Base-by-base conservation (phyloP, 2,113 vertebrate species). In the Silurus asotus region DNA sequence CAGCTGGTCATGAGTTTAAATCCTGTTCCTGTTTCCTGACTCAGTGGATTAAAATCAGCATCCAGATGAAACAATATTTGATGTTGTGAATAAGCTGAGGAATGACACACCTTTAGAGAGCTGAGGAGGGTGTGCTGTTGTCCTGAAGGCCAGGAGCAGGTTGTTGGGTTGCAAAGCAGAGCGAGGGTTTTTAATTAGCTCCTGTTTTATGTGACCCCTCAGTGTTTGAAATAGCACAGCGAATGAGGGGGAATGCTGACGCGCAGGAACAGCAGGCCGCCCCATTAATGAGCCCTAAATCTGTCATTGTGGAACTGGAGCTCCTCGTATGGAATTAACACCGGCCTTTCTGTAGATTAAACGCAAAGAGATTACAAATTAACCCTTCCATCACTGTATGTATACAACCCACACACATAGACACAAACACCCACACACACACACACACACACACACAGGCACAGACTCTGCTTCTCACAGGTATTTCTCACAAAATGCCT, bases 271-370 rank as follows among this genome's bases (percentile, higher is more conserved):
- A 84, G 88, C 93, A 93, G 90, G 86, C 92, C 92, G 92, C 94
- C 93, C 94, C 93, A 95, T 96, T 97, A 95, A 96, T 95, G 96
- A 93, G 93, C 93, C 95, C 85, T 97, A 98, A 97, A 97, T 97
- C 96, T 97, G 96, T 96, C 96, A 96, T 94, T 95, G 95, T 95
- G 91, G 92, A 37, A 91, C 90, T 91, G 91, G 93, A 94, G 94
- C 91, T 87, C 74, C 78, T 91, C 92, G 85, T 95, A 93, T 94
- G 93, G 94, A 96, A 96, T 96, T 95, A 96, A 94, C 94, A 92
- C 92, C 94, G 93, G 93, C 93, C 92, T 96, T 94, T 95, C 94
- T 94, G 92, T 92, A 93, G 94, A 95, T 94, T 93, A 96, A 96
- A 95, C 96, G 94, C 90, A 92, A 92, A 94, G 95, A 95, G 95